These are phyloP conservation scores for Amorpha juglandis DNA, from an alignment of 2,888 invertebrate genomes.

Conservation along the genomic window DNA sequence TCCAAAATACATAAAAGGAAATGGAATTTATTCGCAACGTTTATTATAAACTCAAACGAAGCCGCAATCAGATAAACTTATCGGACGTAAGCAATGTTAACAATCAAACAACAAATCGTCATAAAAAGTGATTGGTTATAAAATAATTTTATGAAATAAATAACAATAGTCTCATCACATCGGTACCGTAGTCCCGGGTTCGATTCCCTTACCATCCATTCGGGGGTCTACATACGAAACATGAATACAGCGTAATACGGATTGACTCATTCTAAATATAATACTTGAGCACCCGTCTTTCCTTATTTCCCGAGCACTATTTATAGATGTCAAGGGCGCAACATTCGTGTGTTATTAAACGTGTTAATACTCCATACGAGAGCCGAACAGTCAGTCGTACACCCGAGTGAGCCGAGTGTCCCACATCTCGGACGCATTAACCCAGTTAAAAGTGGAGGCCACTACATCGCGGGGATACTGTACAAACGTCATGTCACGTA, in stretches of 20 bases:
- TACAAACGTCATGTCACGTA: neutral
- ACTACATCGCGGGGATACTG: slow-evolving; percentile 52
- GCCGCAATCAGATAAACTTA: slow-evolving; percentile 6
- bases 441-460: slow-evolving; percentile 72
- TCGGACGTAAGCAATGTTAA: neutral
- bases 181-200: neutral
- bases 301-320: slow-evolving; percentile 30
- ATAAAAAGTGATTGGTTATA: neutral
- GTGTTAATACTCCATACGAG: slow-evolving; percentile 56
- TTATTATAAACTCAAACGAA: neutral
- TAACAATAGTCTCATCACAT: too few relatives aligned
- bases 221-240: neutral
- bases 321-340: slow-evolving; percentile 56
- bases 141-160: neutral
- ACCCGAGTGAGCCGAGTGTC: slow-evolving; percentile 50
- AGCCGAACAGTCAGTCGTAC: slow-evolving; percentile 57
- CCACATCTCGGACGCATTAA: slow-evolving; percentile 74
- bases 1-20: too few relatives aligned
- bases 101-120: neutral
- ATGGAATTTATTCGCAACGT: neutral
- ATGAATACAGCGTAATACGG: neutral
- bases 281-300: neutral
- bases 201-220: neutral
- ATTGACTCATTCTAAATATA: neutral
- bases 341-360: slow-evolving; percentile 44